Evolutionary conservation across 2,888 invertebrate genomes (phyloP).

Genomic region (Pocota personata): DNA sequence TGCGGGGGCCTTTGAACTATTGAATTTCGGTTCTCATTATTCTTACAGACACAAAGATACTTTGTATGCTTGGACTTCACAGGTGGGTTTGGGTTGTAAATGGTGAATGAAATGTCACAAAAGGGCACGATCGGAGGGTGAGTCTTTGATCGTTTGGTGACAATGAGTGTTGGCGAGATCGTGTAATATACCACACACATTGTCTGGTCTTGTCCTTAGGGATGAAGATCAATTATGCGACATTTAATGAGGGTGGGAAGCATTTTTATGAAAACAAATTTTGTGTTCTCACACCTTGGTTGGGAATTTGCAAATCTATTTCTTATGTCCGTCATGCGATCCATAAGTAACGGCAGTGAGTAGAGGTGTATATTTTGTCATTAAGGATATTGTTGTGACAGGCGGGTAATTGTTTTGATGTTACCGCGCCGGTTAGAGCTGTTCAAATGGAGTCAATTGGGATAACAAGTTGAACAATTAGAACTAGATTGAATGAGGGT

Average conservation of each 20-base stretch:
- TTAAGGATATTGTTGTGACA: constrained; percentile 32
- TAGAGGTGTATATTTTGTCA: not conserved
- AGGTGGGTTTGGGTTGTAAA: constrained; percentile 17
- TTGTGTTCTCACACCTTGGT: constrained; percentile 37
- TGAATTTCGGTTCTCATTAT: constrained; percentile 29
- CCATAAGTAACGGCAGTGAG: not conserved
- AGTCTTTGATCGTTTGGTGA: constrained; percentile 45
- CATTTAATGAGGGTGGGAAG: constrained; percentile 64
- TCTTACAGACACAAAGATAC: constrained; percentile 4
- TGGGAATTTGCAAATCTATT: not conserved
- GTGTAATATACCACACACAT: constrained; percentile 54
- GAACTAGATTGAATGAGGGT: not conserved
- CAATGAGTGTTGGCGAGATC: no score
- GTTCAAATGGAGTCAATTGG: constrained; percentile 37
- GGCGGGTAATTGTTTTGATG: constrained; percentile 31
- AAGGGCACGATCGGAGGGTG: constrained; percentile 2
- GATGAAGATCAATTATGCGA: constrained; percentile 40
- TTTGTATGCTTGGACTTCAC: not conserved
- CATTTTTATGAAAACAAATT: constrained; percentile 41
- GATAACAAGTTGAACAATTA: not conserved
- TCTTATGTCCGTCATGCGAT: not conserved
- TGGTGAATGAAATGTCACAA: constrained; percentile 55
- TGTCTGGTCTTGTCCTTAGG: not conserved
- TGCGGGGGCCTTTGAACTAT: constrained; percentile 57
- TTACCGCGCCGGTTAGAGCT: not conserved